A percentile compares a stretch with the other conserved stretches of the same genome.
These are phyloP conservation scores for Anagrus nilaparvatae DNA, from an alignment of 1,140 invertebrate species.

Conservation along the genomic window DNA sequence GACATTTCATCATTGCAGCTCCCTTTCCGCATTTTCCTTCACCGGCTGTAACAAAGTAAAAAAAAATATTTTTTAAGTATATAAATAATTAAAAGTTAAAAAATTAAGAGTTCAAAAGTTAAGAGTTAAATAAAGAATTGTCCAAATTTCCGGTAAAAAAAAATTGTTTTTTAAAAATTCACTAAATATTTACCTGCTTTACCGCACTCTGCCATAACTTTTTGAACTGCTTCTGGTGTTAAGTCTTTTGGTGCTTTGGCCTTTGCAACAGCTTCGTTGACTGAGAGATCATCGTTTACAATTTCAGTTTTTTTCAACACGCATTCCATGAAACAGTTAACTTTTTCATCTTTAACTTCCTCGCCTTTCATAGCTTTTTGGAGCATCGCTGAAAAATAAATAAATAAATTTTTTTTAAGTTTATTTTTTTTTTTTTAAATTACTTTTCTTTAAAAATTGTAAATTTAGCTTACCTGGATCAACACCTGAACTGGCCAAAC, in stretches of 20 bases:
- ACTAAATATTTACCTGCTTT: not conserved
- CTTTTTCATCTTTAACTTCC: conserved; percentile 16
- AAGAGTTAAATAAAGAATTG: not conserved
- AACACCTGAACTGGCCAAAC: conserved; percentile 23
- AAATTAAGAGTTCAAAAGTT: not conserved
- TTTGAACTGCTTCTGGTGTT: conserved; percentile 10
- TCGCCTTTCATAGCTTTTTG: conserved; percentile 20
- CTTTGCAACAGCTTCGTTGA: conserved; percentile 22
- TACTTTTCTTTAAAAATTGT: too few species aligned
- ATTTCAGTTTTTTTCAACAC: conserved; percentile 23
- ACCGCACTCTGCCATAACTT: not conserved
- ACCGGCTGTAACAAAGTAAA: conserved; percentile 18
- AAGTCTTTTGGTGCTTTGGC: conserved; percentile 20
- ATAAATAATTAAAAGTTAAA: not conserved
- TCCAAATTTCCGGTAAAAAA: not conserved
- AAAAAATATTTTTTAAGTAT: conserved; percentile 1
- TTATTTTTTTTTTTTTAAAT: too few species aligned
- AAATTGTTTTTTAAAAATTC: not conserved
- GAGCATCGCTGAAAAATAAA: conserved; percentile 19
- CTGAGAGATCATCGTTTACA: too few species aligned
- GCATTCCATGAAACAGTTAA: conserved; percentile 23
- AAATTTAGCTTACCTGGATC: conserved; percentile 23
- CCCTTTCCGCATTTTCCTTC: conserved; percentile 15
- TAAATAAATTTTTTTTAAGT: too few species aligned
- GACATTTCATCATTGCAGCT: conserved; percentile 17